A percentile compares a stretch with the other conserved stretches of the same genome.
phyloP scores from a whole-genome alignment of 2,113 vertebrate genomes.

The Hiodon tergisus region DNA sequence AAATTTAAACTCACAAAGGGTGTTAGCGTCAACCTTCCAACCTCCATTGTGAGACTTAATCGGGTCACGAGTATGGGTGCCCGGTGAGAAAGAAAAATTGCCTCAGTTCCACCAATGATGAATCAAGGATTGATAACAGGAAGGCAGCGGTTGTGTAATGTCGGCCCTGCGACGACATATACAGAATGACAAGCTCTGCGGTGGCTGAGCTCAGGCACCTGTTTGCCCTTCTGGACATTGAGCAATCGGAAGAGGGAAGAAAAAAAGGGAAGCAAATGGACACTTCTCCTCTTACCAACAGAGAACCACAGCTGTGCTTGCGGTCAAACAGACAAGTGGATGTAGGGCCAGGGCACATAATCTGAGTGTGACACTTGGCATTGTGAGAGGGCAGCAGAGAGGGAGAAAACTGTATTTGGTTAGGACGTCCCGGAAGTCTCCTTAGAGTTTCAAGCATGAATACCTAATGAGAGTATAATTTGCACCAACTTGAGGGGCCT shows the following conservation, averaged over 20 bases:
- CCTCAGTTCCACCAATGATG: constrained; percentile 69
- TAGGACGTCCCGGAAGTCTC: background rate
- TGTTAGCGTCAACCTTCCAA: background rate
- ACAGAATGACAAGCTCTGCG: constrained; percentile 72
- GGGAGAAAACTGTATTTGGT: background rate
- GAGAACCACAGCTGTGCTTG: constrained; percentile 73
- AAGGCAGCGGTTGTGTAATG: constrained; percentile 76
- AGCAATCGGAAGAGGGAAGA: constrained; percentile 53
- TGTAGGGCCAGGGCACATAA: constrained; percentile 70
- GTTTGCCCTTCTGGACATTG: constrained; percentile 66
- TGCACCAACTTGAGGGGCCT: background rate
- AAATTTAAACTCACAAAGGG: background rate
- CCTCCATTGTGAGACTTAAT: background rate
- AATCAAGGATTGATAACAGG: constrained; percentile 72
- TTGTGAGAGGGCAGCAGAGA: constrained; percentile 61
- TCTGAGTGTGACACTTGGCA: constrained; percentile 72
- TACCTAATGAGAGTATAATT: background rate
- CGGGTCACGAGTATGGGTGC: background rate
- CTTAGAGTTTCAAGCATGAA: background rate
- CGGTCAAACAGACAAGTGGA: constrained; percentile 77
- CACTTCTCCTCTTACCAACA: constrained; percentile 66
- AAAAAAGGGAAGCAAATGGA: constrained; percentile 69
- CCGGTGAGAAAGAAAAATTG: background rate
- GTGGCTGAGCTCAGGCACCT: constrained; percentile 80
- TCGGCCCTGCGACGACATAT: constrained; percentile 47